phyloP scores from a whole-genome alignment of 2,888 invertebrate species.

The Apoda limacodes region DNA sequence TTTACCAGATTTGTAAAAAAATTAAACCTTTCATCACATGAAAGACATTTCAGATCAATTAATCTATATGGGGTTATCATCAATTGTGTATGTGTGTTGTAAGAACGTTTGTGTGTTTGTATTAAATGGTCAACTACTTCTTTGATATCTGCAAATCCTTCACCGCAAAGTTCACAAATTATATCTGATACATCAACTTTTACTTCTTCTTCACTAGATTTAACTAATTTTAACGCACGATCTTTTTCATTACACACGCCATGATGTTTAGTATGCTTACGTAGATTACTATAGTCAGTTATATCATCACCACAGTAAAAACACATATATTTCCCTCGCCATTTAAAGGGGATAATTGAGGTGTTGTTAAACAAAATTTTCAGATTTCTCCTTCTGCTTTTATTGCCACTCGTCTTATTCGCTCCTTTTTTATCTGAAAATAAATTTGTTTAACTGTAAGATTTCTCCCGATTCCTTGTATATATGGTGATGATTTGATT shows the following conservation, averaged over 20 bases:
- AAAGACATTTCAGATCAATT: conserved; percentile 37
- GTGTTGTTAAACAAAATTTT: conserved; percentile 53
- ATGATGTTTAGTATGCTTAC: conserved; percentile 39
- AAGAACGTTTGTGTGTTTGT: conserved; percentile 34
- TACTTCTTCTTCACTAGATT: conserved; percentile 38
- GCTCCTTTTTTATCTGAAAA: conserved; percentile 50
- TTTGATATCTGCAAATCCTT: conserved; percentile 24
- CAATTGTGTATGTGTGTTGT: conserved; percentile 29
- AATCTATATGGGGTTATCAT: conserved; percentile 35
- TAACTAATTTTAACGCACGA: conserved; percentile 36
- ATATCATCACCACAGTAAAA: conserved; percentile 47
- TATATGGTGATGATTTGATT: too few species aligned
- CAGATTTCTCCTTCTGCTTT: conserved; percentile 35
- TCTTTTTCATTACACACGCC: conserved; percentile 34
- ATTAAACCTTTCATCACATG: conserved; percentile 33
- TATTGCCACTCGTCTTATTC: conserved; percentile 30
- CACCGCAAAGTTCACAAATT: conserved; percentile 36
- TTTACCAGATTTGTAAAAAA: conserved; percentile 34
- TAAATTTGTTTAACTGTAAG: conserved; percentile 33
- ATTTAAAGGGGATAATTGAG: conserved; percentile 51
- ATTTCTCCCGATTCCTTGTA: too few species aligned
- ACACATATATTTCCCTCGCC: conserved; percentile 48
- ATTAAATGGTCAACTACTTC: conserved; percentile 34
- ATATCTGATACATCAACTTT: conserved; percentile 50
- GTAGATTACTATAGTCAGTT: conserved; percentile 27